Percentiles rank a stretch among this genome's conserved stretches.
These are phyloP conservation scores for Luffia ferchaultella DNA, from an alignment of 2,888 invertebrate genomes.

Conservation along the genomic window DNA sequence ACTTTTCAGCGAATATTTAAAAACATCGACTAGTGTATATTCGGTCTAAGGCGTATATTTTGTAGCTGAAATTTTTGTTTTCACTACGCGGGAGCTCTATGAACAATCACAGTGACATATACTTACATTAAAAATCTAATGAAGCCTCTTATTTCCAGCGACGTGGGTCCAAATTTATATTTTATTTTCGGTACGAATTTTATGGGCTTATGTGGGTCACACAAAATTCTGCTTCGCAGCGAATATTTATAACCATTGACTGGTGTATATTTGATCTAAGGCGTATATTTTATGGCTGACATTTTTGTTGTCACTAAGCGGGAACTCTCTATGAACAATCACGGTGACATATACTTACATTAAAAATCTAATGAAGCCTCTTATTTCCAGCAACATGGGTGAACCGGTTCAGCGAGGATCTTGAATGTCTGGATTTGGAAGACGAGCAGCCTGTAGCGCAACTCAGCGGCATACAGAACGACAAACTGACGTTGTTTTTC, in stretches of 20 bases:
- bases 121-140: background rate
- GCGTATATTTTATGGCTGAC: no score
- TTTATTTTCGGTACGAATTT: background rate
- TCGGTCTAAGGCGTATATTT: background rate
- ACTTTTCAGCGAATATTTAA: background rate
- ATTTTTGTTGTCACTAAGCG: no score
- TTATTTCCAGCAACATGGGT: slow-evolving; percentile 74
- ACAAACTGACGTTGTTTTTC: slow-evolving; percentile 77
- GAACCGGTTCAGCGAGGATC: slow-evolving; percentile 74
- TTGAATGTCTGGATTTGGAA: slow-evolving; percentile 62
- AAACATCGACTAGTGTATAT: background rate
- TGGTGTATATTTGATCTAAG: background rate
- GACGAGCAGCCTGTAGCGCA: slow-evolving; percentile 55
- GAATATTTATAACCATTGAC: background rate
- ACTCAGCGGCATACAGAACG: slow-evolving; percentile 70
- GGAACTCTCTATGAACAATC: no score
- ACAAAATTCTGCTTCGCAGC: background rate
- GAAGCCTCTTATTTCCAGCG: slow-evolving; percentile 44
- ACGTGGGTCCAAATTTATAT: no score
- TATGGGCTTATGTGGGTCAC: background rate
- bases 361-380: background rate
- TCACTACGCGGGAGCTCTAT: no score
- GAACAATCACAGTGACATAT: background rate
- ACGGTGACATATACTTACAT: background rate
- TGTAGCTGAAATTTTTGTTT: no score